Evolutionary conservation across 2,888 invertebrate genomes (phyloP), one percentile per base, ranked within the genome.

Genomic region (Cephus runcator): DNA sequence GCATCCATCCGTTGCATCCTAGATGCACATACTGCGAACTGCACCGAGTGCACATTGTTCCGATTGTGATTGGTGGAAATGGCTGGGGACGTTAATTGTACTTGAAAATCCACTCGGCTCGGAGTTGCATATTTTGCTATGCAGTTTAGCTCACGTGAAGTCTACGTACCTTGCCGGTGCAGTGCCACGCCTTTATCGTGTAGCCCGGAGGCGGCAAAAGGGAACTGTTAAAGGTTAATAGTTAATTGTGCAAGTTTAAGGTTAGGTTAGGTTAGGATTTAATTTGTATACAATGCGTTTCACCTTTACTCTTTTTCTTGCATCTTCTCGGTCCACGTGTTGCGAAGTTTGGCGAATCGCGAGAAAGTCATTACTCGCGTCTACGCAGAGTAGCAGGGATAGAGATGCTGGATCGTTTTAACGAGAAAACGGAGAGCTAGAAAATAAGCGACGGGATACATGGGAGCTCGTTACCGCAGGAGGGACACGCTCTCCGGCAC

Each of bases 401-500:
- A 23, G 23, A 23, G 56, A 15, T 56, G 56, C 56, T 56, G 23
- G 15, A 23, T 23, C 23, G 56, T 56, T 56, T 15, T 23, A 56
- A 56, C 56, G 56, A 56, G 56, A 56, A 56, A 56, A 56, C 23
- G 56, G 56, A 56, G 56, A 23, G 82, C 84, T 85, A 84, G 87
- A 87, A 87, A 88, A 87, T 87, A 87, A 85, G 85, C 85, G 87
- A 87, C 87, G 87, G 85, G 87, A 82, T 89, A 89, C 89, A 89
- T 86, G 89, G 88, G 86, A 88, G 88, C 90, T 90, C 89, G 90
- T 90, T 90, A 90, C 89, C 85, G 85, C 83, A 85, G 85, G 86
- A 85, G 81, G 86, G 85, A 86, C 84, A 84, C 56, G 75, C 23
- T 56, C 85, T 81, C 83, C 83, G 81, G 77, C 75, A 79, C 79